Conservation (phyloP, 2,113 vertebrate species). For the Phalacrocorax carbo region DNA sequence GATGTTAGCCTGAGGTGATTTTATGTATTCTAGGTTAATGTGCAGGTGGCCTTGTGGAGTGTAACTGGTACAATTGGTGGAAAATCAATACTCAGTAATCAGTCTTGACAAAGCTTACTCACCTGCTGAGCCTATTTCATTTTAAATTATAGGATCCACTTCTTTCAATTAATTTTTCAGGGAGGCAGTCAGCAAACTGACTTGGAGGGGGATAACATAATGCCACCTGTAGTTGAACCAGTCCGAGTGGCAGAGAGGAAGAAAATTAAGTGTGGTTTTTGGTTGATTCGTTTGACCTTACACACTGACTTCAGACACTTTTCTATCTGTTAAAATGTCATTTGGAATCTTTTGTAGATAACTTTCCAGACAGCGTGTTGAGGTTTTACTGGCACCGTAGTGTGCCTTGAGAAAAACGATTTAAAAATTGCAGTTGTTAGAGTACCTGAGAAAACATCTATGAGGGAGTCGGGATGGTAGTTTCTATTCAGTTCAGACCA, state of each 20-base stretch:
- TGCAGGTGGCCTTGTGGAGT: conserved; percentile 1
- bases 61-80: conserved; percentile 3
- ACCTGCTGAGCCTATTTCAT: conserved; percentile 54
- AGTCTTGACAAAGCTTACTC: conserved; percentile 33
- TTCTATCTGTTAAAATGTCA: conserved; percentile 41
- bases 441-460: not conserved
- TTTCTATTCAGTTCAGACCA: not conserved
- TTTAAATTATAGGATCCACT: conserved; percentile 41
- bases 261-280: conserved; percentile 32
- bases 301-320: conserved; percentile 16
- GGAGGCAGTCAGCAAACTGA: conserved; percentile 14
- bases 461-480: not conserved
- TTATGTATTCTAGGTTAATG: conserved; percentile 17
- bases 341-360: conserved; percentile 24
- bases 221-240: not conserved
- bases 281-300: conserved; percentile 52
- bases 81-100: conserved; percentile 62
- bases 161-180: conserved; percentile 56
- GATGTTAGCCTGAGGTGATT: not conserved
- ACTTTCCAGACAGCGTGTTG: not conserved
- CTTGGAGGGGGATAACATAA: not conserved
- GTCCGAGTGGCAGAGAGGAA: not conserved
- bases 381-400: conserved; percentile 31
- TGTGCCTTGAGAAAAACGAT: conserved; percentile 28
- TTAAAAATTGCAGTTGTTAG: conserved; percentile 1